Conservation (phyloP, 30 jellyfish, hydroid and myxozoan genomes). For the Haliclystus octoradiatus region DNA sequence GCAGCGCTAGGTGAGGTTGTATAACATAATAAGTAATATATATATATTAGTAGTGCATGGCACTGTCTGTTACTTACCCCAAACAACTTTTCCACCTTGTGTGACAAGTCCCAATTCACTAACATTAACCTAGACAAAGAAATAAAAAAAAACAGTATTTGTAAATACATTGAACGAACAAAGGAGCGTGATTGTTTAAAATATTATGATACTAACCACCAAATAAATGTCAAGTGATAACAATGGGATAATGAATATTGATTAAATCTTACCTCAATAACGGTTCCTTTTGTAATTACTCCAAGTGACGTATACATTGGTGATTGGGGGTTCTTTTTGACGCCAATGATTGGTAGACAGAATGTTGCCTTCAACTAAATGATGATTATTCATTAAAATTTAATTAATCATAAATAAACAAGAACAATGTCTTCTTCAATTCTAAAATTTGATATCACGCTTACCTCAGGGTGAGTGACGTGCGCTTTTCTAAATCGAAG, state of each 20-base stretch:
- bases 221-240: background rate
- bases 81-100: conserved; percentile 98
- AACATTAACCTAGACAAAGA: conserved; percentile 73
- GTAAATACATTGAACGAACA: too few relatives aligned
- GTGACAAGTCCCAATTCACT: conserved; percentile 99
- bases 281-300: conserved; percentile 98
- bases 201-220: too few relatives aligned
- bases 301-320: conserved; percentile 99
- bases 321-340: conserved; percentile 97
- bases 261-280: conserved; percentile 69
- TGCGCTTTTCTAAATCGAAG: conserved; percentile 96
- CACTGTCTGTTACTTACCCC: conserved; percentile 87
- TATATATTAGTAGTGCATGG: too few relatives aligned
- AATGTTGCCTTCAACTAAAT: conserved; percentile 92
- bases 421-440: too few relatives aligned
- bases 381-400: too few relatives aligned
- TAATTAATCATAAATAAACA: too few relatives aligned
- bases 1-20: too few relatives aligned
- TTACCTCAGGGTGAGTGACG: conserved; percentile 99
- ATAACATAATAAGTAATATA: too few relatives aligned
- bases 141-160: too few relatives aligned
- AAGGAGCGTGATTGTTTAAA: too few relatives aligned
- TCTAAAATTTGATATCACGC: too few relatives aligned
- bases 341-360: conserved; percentile 97
- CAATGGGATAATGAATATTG: background rate